Conservation (phyloP, 2,113 vertebrate genomes). For the Orcinus orca region DNA sequence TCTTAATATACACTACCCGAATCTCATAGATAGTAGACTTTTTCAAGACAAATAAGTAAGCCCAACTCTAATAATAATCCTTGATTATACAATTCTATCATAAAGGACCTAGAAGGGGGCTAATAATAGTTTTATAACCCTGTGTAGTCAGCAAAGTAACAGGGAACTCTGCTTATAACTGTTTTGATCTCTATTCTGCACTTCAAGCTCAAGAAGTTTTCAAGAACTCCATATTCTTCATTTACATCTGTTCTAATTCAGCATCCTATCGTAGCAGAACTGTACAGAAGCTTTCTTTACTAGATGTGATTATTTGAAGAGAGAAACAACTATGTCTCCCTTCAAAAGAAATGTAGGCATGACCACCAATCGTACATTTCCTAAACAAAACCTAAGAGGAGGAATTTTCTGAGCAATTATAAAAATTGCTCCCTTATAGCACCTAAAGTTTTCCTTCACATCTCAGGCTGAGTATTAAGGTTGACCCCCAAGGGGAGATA, state of each 20-base stretch:
- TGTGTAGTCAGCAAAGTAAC: neutral
- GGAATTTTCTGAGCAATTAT: neutral
- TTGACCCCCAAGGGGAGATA: neutral
- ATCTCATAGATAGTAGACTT: neutral
- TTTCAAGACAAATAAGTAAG: slow-evolving; percentile 27
- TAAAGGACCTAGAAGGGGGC: neutral
- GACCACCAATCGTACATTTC: neutral
- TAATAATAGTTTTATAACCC: slow-evolving; percentile 10
- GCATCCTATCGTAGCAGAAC: neutral
- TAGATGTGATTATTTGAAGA: neutral
- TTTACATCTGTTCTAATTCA: neutral
- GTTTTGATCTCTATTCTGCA: neutral
- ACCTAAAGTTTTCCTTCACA: slow-evolving; percentile 13
- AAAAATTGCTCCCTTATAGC: neutral
- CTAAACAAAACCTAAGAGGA: neutral
- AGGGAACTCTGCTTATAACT: neutral
- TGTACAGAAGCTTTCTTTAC: neutral
- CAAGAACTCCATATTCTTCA: neutral
- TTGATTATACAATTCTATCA: slow-evolving; percentile 1
- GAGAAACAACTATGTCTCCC: neutral
- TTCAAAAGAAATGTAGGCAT: slow-evolving; percentile 15
- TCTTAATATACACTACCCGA: neutral
- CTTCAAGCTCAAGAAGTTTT: slow-evolving; percentile 15
- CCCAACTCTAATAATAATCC: slow-evolving; percentile 2
- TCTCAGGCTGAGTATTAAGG: neutral